These are phyloP conservation scores for Arctia plantaginis DNA, from an alignment of 2,888 invertebrate species.

Conservation along the genomic window DNA sequence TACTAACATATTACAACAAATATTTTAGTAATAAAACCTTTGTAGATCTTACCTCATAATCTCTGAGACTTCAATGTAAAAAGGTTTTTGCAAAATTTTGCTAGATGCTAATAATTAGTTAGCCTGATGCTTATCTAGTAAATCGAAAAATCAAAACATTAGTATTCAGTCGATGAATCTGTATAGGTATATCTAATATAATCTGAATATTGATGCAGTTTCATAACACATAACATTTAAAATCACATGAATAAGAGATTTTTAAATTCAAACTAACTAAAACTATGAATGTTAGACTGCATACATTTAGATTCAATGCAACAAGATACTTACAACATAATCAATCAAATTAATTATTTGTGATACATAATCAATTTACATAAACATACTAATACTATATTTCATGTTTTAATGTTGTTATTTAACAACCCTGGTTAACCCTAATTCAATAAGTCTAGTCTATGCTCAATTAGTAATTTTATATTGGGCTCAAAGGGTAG, in stretches of 20 bases:
- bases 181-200: no score
- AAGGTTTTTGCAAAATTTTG: background rate
- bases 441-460: background rate
- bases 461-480: background rate
- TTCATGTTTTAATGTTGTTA: background rate
- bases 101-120: slow-evolving; percentile 3
- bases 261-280: no score
- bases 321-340: background rate
- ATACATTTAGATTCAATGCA: no score
- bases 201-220: background rate
- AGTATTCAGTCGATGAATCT: no score
- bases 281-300: no score
- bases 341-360: no score
- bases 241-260: no score
- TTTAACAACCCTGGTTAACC: background rate
- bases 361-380: no score
- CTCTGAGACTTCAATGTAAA: background rate
- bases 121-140: background rate
- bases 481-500: background rate
- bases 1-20: background rate
- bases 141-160: no score
- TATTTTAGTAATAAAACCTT: background rate
- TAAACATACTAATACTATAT: no score
- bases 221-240: no score
- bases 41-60: background rate